Base-by-base conservation (phyloP, 2,113 vertebrate genomes). In the Entosphenus tridentatus region DNA sequence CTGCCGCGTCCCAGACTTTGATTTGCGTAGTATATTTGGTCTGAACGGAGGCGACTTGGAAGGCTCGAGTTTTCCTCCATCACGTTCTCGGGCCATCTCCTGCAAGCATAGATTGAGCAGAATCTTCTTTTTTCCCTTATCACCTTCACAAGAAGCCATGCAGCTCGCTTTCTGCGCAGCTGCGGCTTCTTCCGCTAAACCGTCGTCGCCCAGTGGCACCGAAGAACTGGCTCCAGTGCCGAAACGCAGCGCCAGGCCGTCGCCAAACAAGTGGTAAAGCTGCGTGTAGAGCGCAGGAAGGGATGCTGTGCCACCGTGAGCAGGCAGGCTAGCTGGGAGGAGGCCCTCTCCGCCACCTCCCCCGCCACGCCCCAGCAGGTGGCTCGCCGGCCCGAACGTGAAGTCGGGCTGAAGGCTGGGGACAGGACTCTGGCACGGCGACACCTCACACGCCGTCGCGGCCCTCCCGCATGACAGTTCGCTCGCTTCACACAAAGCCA, bases 211-310 rank as follows among this genome's bases (percentile, higher is more conserved):
- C 39, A 39, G 39, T 39, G 39, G 39, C 39, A 39, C 39, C 39
- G 39, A 39, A 39, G 39, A 39, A 39, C 79, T 80, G 0, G 81
- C 80, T 0, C 83, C 87, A 0, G 86, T 91, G 57, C 88, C 89
- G 1, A 95, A 90, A 55, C 87, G 79, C 7, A 84, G 80, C 1
- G 87, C 86, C 71, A 95, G 56, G 72, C 88, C 92, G 78, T 95
- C 87, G 0, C 89, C 88, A 2, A 95, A 95, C 72, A 92, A 92
- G 16, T 81, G 83, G 72, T 95, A 95, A 2, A 95, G 82, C 76
- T 95, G 86, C 1, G 79, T 77, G 76, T 95, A 95, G 79, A 86
- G 86, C 69, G 77, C 83, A 0, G 82, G 82, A 2, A 89, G 79
- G 3, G 84, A 79, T 39, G 39, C 39, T 39, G 39, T 39, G 39